Percentiles rank a stretch among this genome's conserved stretches.
Conservation (phyloP, 2,888 invertebrate species). For the Lepidonotus clava region DNA sequence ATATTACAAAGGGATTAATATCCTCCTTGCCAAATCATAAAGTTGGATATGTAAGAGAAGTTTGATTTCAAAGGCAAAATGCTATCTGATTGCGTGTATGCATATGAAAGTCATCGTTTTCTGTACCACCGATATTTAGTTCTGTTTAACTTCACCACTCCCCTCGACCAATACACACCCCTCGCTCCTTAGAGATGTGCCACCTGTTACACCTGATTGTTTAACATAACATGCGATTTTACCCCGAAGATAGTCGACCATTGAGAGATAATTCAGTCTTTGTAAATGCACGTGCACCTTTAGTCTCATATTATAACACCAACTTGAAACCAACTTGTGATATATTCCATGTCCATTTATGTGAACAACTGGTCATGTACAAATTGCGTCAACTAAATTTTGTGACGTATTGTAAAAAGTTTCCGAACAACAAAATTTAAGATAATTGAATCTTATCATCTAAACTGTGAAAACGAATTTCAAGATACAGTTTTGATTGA, state of each 20-base stretch:
- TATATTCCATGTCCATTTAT: constrained; percentile 39
- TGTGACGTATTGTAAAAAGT: no score
- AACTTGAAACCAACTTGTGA: constrained; percentile 51
- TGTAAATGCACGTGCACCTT: neutral
- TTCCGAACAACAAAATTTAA: no score
- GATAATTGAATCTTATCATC: no score
- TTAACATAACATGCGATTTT: neutral
- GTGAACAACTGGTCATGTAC: no score
- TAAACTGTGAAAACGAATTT: no score
- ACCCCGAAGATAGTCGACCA: no score
- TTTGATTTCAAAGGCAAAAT: neutral
- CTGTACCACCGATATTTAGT: no score
- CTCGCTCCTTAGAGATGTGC: neutral
- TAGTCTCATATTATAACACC: neutral
- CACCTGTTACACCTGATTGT: neutral
- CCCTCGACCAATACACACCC: neutral
- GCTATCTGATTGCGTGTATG: neutral
- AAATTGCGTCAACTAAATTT: no score
- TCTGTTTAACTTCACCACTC: no score
- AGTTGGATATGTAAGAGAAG: neutral
- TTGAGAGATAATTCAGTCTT: no score
- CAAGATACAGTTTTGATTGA: no score
- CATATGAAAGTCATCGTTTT: neutral
- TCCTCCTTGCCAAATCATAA: constrained; percentile 24
- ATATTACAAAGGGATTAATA: constrained; percentile 3